A percentile compares a stretch with the other conserved stretches of the same genome.
These are phyloP conservation scores for Chorisops tibialis DNA, from an alignment of 2,888 invertebrate genomes.

Conservation along the genomic window DNA sequence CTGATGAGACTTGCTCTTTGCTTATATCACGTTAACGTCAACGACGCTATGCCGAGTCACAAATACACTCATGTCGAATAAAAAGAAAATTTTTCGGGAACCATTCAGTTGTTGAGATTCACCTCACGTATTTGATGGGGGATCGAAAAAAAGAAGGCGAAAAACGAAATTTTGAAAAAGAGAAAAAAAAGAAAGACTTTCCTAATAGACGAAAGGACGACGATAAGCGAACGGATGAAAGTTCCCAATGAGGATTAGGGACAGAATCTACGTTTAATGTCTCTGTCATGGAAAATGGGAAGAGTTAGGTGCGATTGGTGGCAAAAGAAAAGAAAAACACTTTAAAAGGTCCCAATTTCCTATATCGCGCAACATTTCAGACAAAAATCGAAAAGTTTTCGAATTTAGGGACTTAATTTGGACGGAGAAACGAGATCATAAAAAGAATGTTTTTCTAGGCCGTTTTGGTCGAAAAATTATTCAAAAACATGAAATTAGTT, in stretches of 20 bases:
- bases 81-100: not conserved
- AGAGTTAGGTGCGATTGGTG: slow-evolving; percentile 17
- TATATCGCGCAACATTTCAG: not conserved
- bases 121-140: slow-evolving; percentile 21
- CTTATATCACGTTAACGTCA: too few species aligned
- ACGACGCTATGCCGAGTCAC: too few species aligned
- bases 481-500: slow-evolving; percentile 14
- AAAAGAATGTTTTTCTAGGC: not conserved
- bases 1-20: too few species aligned
- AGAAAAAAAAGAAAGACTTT: slow-evolving; percentile 5
- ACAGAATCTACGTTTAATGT: slow-evolving; percentile 27
- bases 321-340: too few species aligned
- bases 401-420: slow-evolving; percentile 18
- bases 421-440: slow-evolving; percentile 8
- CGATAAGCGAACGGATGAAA: slow-evolving; percentile 6
- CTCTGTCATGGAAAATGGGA: slow-evolving; percentile 24
- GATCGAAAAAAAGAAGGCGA: slow-evolving; percentile 5
- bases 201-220: slow-evolving; percentile 3
- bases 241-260: slow-evolving; percentile 8
- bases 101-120: slow-evolving; percentile 8
- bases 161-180: slow-evolving; percentile 5
- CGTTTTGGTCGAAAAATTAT: slow-evolving; percentile 1
- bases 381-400: slow-evolving; percentile 12
- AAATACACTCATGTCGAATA: too few species aligned
- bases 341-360: too few species aligned